Conservation (phyloP, 2,797 vertebrate genomes). For the Cynodonichthys magdalenae region DNA sequence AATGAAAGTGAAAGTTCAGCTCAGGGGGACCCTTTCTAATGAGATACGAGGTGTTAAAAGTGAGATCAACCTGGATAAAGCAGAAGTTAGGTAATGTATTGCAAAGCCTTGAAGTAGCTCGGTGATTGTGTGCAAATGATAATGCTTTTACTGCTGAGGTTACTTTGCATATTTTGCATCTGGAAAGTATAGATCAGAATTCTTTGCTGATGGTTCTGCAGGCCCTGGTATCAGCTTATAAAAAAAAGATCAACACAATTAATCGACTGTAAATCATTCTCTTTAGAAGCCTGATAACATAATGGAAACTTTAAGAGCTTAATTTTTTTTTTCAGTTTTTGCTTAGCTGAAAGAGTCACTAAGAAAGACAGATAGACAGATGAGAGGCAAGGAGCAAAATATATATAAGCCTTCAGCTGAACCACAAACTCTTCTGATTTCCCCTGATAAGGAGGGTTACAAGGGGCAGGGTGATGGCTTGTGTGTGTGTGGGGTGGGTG, state of each 20-base stretch:
- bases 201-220: slow-evolving; percentile 13
- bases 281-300: slow-evolving; percentile 10
- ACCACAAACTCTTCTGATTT: slow-evolving; percentile 58
- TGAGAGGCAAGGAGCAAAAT: slow-evolving; percentile 14
- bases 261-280: slow-evolving; percentile 18
- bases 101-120: slow-evolving; percentile 7
- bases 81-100: slow-evolving; percentile 18
- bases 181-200: slow-evolving; percentile 1
- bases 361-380: slow-evolving; percentile 28
- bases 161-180: slow-evolving; percentile 14
- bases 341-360: slow-evolving; percentile 12
- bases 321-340: slow-evolving; percentile 22
- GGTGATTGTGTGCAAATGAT: background rate
- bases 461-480: slow-evolving; percentile 26
- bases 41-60: slow-evolving; percentile 29
- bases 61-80: slow-evolving; percentile 23
- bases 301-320: slow-evolving; percentile 26
- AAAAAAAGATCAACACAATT: slow-evolving; percentile 6
- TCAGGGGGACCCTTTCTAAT: slow-evolving; percentile 45
- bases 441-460: slow-evolving; percentile 61
- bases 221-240: background rate
- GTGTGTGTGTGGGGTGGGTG: slow-evolving; percentile 12
- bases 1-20: slow-evolving; percentile 50
- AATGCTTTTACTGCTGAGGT: background rate
- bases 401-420: slow-evolving; percentile 45